Evolutionary conservation across 2,113 vertebrate genomes (phyloP), one percentile per base, ranked within the genome.

Genomic region (Phaethornis superciliosus): DNA sequence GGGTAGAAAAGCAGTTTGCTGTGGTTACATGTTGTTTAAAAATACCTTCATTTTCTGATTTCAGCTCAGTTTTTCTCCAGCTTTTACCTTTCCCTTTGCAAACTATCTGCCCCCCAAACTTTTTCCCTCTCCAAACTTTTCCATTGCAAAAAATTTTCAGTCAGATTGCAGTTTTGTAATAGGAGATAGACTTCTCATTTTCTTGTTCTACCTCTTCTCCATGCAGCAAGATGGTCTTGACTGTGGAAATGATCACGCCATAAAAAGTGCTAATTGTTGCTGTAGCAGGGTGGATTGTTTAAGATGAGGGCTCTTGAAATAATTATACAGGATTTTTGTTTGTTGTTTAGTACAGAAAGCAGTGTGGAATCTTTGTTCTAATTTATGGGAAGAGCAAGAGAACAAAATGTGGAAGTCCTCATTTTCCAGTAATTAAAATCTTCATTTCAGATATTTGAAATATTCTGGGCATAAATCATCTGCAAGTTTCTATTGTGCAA

Each of bases 151-250:
- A n/a, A 13, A 28, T 4, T 4, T 42, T 54, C 32, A 30, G 12
- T 59, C 16, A 33, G 8, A 28, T 27, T 46, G 4, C 9, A 19
- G 4, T 89, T 89, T 51, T 26, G 16, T 51, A 30, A 20, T 46
- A 78, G 23, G 17, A 55, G 32, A 17, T 9, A 10, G 15, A 21
- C 23, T 44, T 26, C 24, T 81, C 0, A 0, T 80, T 88, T 54
- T 30, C 35, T 76, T 63, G 4, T 83, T 86, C n/a, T 2, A 30
- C 15, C 5, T 82, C 8, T 70, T 7, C 2, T 65, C 8, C 17
- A 0, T 77, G 49, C 21, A 68, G 28, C 37, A 72, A 1, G 4
- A 2, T 60, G 21, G 26, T 60, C 64, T 81, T 72, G 59, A 40
- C 9, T 32, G 4, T 70, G 56, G 27, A 65, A 62, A 23, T 18